Conservation (phyloP, 2,888 invertebrate species). For the Stenurella melanura region DNA sequence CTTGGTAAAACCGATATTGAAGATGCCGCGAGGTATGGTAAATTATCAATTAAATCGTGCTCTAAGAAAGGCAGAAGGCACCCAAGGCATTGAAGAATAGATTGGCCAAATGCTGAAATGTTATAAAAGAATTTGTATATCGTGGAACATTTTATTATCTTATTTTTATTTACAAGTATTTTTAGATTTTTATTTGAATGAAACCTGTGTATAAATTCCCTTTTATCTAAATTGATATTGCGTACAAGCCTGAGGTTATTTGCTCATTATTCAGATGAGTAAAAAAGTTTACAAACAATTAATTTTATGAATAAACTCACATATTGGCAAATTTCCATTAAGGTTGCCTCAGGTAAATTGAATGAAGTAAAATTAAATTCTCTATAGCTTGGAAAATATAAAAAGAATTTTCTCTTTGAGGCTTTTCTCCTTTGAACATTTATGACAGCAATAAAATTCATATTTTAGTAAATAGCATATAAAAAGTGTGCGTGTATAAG, state of each 20-base stretch:
- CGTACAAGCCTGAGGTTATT: not conserved
- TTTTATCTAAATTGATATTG: not conserved
- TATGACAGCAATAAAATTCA: not conserved
- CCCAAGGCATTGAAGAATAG: conserved; percentile 93
- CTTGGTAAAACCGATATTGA: conserved; percentile 94
- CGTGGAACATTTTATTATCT: not conserved
- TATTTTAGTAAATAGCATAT: not conserved
- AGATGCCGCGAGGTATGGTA: conserved; percentile 95
- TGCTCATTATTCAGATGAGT: not conserved
- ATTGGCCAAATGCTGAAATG: conserved; percentile 91
- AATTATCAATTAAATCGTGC: conserved; percentile 94
- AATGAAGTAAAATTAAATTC: not conserved
- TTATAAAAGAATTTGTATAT: conserved; percentile 23
- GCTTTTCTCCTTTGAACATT: not conserved
- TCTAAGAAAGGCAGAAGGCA: conserved; percentile 97
- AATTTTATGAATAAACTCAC: not conserved
- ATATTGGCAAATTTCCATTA: not conserved
- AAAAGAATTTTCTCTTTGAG: not conserved
- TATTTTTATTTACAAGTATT: not conserved
- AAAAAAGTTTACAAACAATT: no score
- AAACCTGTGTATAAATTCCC: not conserved
- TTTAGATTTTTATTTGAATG: not conserved
- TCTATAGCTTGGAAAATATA: not conserved
- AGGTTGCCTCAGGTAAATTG: not conserved
- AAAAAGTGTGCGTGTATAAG: no score